Percentiles rank a stretch among this genome's conserved stretches.
Evolutionary conservation across 2,888 invertebrate genomes (phyloP).

Genomic region (Autographa pulchrina): DNA sequence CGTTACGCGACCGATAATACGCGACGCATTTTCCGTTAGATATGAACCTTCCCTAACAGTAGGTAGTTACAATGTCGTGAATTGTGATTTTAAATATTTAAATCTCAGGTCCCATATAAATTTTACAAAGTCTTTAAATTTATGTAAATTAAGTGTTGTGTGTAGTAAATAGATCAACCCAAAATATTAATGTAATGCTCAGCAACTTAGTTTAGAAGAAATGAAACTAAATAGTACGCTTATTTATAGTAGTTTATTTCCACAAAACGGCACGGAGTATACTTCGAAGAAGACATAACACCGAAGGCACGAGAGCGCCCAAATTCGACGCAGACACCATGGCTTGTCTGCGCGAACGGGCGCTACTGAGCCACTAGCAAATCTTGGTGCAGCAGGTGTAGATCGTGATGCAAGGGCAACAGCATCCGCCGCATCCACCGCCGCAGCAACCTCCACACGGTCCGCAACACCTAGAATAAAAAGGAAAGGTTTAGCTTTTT

Average conservation of each 20-base stretch:
- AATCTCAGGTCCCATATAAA: too few relatives aligned
- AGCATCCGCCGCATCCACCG: conserved; percentile 64
- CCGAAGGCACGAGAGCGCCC: conserved; percentile 27
- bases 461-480: conserved; percentile 74
- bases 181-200: too few relatives aligned
- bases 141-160: too few relatives aligned
- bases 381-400: conserved; percentile 86
- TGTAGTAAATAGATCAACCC: too few relatives aligned
- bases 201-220: not conserved
- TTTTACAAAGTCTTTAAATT: too few relatives aligned
- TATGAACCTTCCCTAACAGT: too few relatives aligned
- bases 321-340: conserved; percentile 55
- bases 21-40: too few relatives aligned
- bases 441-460: conserved; percentile 70
- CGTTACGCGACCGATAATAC: too few relatives aligned
- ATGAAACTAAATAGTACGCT: conserved; percentile 41
- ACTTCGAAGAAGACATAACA: conserved; percentile 48
- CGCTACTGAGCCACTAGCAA: conserved; percentile 66
- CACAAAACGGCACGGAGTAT: conserved; percentile 65
- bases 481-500: too few relatives aligned
- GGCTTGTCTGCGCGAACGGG: conserved; percentile 46
- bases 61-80: too few relatives aligned
- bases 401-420: conserved; percentile 81
- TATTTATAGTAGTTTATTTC: conserved; percentile 68
- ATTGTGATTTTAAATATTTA: too few relatives aligned